phyloP scores from a whole-genome alignment of 2,113 vertebrate genomes.

The Peromyscus polionotus region DNA sequence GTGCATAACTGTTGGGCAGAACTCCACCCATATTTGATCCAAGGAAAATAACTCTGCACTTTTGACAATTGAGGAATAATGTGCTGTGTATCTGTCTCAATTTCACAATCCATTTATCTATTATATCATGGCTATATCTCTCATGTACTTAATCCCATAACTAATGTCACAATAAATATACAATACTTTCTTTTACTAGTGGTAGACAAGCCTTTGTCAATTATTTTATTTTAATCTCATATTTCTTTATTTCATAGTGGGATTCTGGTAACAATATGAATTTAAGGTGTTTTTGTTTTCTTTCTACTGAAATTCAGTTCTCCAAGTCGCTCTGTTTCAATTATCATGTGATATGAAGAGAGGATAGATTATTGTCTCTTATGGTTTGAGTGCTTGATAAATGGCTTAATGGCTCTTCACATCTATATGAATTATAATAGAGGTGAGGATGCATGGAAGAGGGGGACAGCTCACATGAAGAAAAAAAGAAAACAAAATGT shows the following conservation, averaged over 20 bases:
- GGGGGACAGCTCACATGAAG: too few species aligned
- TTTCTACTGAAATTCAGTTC: neutral
- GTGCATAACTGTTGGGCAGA: neutral
- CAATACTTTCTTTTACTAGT: neutral
- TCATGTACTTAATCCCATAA: neutral
- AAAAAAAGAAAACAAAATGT: neutral
- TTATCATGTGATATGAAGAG: neutral
- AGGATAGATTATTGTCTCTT: neutral
- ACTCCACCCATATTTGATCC: too few species aligned
- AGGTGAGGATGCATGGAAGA: neutral
- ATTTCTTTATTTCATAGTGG: neutral
- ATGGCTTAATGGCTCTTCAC: too few species aligned
- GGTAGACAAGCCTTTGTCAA: rapidly evolving
- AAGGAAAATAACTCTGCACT: neutral
- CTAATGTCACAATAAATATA: neutral
- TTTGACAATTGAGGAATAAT: neutral
- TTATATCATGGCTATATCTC: neutral
- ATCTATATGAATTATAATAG: neutral
- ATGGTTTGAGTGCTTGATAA: too few species aligned
- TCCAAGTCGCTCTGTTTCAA: neutral
- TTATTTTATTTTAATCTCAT: neutral
- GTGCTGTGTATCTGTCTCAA: neutral
- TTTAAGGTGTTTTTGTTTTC: too few species aligned
- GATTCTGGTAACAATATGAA: too few species aligned
- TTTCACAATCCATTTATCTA: neutral